Percentiles rank a stretch among this genome's conserved stretches.
Conservation (phyloP, 2,888 invertebrate genomes). For the Zootermopsis nevadensis region DNA sequence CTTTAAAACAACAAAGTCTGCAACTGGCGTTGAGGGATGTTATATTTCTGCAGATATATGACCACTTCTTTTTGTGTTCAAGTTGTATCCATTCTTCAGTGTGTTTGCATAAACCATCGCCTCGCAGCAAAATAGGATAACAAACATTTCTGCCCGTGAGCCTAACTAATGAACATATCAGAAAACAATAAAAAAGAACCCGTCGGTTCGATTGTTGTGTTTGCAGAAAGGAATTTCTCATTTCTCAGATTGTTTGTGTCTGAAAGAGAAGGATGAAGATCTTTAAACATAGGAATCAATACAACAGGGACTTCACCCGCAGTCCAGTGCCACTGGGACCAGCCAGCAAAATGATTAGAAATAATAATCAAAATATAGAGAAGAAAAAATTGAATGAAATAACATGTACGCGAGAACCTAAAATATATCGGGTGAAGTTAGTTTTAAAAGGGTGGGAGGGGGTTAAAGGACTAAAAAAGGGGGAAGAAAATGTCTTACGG, state of each 20-base stretch:
- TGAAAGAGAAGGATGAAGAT: neutral
- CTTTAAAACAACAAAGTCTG: too few relatives aligned
- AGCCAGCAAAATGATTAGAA: conserved; percentile 3
- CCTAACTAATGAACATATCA: neutral
- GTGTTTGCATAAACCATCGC: too few relatives aligned
- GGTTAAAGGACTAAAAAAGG: neutral
- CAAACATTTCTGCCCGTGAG: neutral
- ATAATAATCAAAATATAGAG: neutral
- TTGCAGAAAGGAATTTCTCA: neutral
- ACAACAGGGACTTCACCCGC: neutral
- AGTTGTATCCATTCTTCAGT: too few relatives aligned
- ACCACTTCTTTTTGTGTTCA: too few relatives aligned
- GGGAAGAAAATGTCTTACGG: conserved; percentile 13
- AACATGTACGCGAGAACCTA: neutral
- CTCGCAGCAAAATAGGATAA: too few relatives aligned
- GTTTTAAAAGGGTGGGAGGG: neutral
- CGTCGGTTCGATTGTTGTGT: neutral
- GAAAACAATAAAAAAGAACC: neutral
- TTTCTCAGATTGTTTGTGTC: neutral
- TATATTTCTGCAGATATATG: too few relatives aligned
- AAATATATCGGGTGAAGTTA: neutral
- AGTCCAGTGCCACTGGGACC: neutral
- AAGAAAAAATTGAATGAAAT: neutral
- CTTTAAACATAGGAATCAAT: neutral
- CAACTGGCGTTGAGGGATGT: too few relatives aligned